Evolutionary conservation across 2,888 invertebrate species (phyloP).

Genomic region (Linhomoeus sp.): DNA sequence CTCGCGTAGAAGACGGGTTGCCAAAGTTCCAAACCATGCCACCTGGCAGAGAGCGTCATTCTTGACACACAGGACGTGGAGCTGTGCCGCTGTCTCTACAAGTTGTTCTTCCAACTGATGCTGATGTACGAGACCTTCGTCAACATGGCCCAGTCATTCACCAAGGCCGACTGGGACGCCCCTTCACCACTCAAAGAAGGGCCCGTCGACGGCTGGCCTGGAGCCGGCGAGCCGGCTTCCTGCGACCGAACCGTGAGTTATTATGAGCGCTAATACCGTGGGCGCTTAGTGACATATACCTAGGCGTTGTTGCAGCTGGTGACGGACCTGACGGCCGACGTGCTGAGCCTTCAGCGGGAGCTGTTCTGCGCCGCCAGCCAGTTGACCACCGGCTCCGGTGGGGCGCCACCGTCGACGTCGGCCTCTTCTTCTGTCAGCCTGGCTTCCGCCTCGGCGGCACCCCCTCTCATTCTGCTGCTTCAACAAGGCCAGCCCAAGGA

Average conservation of each 20-base stretch:
- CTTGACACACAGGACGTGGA: conserved; percentile 44
- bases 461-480: conserved; percentile 1
- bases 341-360: conserved; percentile 22
- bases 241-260: no score
- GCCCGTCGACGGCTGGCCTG: not conserved
- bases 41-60: no score
- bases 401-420: not conserved
- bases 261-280: no score
- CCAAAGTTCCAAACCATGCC: no score
- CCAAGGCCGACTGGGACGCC: conserved; percentile 4
- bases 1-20: no score
- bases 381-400: conserved; percentile 5
- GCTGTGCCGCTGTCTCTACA: conserved; percentile 65
- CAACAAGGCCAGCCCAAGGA: not conserved
- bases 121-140: conserved; percentile 51
- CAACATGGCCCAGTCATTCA: conserved; percentile 31
- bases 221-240: no score
- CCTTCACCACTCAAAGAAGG: not conserved
- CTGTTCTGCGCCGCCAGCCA: conserved; percentile 16
- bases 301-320: not conserved
- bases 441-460: not conserved
- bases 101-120: conserved; percentile 73
- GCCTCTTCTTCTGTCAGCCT: not conserved
- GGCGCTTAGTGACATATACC: no score
- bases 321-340: conserved; percentile 10